Evolutionary conservation across 2,797 vertebrate genomes (phyloP), one percentile per base, ranked within the genome.

Genomic region (Brachyalestes nurse): DNA sequence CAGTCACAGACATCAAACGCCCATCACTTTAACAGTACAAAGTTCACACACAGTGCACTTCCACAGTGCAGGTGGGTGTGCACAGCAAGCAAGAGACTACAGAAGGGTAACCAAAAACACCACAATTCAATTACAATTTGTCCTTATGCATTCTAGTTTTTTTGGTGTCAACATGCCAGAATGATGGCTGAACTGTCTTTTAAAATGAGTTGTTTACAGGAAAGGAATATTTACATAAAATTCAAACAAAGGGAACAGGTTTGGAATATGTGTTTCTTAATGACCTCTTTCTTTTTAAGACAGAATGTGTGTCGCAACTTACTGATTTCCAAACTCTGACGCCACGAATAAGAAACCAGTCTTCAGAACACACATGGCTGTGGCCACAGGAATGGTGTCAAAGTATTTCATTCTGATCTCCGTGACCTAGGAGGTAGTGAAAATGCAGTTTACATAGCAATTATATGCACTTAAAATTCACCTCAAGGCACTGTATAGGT

Each of bases 281-380:
- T n/a, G n/a, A n/a, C n/a, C n/a, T n/a, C n/a, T n/a, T n/a, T n/a
- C n/a, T n/a, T n/a, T n/a, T n/a, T n/a, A n/a, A 28, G 40, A 21
- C 12, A 23, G 34, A 58, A 73, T 7, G 25, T 13, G 28, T 73
- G 72, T 67, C 23, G 1, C 1, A n/a, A 96, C 98, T 97, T 92
- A 99, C 98, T 99, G 98, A 88, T 99, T 99, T 89, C 98, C 98
- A 93, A 99, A 99, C 87, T 99, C 98, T 42, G 98, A 97, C 10
- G 98, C 86, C 86, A 99, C 98, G 83, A 99, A 99, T 75, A 99
- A 94, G 88, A 99, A 99, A 8, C 98, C 98, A 0, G 98, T 99
- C 91, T 99, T 99, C 91, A 99, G 91, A 65, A 99, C 98, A 6
- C 98, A 99, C 98, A 99, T 99, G 74, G 98, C 97, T 78, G 96